phyloP scores from a whole-genome alignment of 2,888 invertebrate genomes.

The Bimastos eiseni region DNA sequence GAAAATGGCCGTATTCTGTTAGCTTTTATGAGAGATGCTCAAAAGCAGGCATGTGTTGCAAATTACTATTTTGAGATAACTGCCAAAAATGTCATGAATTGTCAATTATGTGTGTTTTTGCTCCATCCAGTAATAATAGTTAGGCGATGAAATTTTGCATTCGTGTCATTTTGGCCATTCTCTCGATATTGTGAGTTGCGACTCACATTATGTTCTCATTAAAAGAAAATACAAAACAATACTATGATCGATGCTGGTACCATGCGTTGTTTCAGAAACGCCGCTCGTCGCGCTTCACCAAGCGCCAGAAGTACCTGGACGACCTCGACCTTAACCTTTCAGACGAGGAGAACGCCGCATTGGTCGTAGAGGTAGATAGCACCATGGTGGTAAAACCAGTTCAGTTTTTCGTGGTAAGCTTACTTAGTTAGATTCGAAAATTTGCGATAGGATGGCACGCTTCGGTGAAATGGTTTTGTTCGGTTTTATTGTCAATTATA shows the following conservation, averaged over 20 bases:
- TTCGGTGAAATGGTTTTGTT: not conserved
- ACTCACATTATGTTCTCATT: too few relatives aligned
- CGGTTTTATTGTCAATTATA: not conserved
- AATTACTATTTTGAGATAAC: too few relatives aligned
- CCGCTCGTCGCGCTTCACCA: slow-evolving; percentile 61
- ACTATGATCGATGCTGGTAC: not conserved
- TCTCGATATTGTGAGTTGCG: too few relatives aligned
- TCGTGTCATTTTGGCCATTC: too few relatives aligned
- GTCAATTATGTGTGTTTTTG: too few relatives aligned
- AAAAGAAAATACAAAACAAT: too few relatives aligned
- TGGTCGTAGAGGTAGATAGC: slow-evolving; percentile 27
- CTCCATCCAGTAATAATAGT: too few relatives aligned
- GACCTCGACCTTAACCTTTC: slow-evolving; percentile 59
- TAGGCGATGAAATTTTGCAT: too few relatives aligned
- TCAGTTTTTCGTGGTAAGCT: slow-evolving; percentile 43
- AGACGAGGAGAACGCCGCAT: slow-evolving; percentile 51
- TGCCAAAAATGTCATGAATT: too few relatives aligned
- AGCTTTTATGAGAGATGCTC: too few relatives aligned
- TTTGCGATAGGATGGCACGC: not conserved
- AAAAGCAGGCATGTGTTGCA: too few relatives aligned
- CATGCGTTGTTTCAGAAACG: slow-evolving; percentile 55
- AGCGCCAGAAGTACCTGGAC: slow-evolving; percentile 61
- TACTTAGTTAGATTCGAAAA: slow-evolving; percentile 25
- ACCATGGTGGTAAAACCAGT: slow-evolving; percentile 63
- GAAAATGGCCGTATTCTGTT: too few relatives aligned